phyloP scores from a whole-genome alignment of 2,113 vertebrate genomes.

The Dryoscopus gambensis region DNA sequence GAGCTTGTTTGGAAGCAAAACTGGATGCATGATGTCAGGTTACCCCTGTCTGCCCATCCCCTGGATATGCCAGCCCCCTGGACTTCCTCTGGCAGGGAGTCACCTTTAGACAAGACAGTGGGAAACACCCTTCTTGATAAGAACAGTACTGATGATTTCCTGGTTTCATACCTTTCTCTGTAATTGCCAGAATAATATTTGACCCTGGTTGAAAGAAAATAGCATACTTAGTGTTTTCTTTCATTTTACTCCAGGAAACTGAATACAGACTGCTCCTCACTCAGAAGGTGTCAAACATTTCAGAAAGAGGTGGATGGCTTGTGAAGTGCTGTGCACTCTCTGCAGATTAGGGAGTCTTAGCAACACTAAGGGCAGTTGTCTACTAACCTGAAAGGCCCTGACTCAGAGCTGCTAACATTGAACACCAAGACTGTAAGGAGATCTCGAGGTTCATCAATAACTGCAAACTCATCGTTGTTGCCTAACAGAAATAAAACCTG shows the following conservation, averaged over 20 bases:
- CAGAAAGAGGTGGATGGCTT: not conserved
- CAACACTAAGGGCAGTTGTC: not conserved
- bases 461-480: not conserved
- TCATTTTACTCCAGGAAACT: not conserved
- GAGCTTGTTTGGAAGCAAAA: not conserved
- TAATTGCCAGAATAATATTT: not conserved
- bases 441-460: not conserved
- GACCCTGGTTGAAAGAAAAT: not conserved
- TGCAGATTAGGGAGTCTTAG: not conserved
- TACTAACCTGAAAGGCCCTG: not conserved
- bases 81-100: accelerated
- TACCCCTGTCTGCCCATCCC: not conserved
- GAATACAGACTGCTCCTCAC: not conserved
- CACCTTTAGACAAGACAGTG: accelerated
- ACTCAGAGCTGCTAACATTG: accelerated
- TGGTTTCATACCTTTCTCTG: not conserved
- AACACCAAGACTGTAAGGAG: not conserved
- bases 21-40: accelerated
- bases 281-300: not conserved
- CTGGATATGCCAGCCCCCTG: not conserved
- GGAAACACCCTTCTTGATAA: not conserved
- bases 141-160: not conserved
- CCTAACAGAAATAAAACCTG: not conserved
- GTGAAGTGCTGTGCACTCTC: not conserved
- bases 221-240: not conserved